Evolutionary conservation across 2,113 vertebrate species (phyloP), one percentile per base, ranked within the genome.

Genomic region (Xyliphius kryptos): DNA sequence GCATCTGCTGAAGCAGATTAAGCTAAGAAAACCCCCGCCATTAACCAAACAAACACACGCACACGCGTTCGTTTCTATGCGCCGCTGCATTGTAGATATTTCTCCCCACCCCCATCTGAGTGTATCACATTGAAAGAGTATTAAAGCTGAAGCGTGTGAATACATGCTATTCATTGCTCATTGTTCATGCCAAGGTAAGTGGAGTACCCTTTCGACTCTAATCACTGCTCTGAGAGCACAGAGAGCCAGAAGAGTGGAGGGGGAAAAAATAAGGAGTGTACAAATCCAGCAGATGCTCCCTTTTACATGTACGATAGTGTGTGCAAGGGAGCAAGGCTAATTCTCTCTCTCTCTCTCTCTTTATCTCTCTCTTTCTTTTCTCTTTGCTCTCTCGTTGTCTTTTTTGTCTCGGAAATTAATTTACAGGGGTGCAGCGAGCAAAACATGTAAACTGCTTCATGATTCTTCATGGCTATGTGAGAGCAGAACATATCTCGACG

Each of bases 131-230:
- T 72, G 77, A 75, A 80, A 85, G 78, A 79, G 82, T 80, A 85
- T 88, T 85, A 88, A 81, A 85, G 80, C 81, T 58, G 80, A 81
- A 82, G 74, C 82, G 81, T 78, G 79, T 83, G 86, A 85, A 76
- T 70, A 48, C 73, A 76, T 76, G 67, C 83, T 82, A 82, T 86
- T 87, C 84, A 52, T 51, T 48, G 55, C 53, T 80, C 79, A 86
- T 89, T 89, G 87, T 89, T 89, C 83, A 68, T 52, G 48, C 74
- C 73, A 83, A 87, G 83, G 87, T 89, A 87, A 85, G 84, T 80
- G 79, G 81, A 62, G 77, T 79, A 83, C 79, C 80, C 83, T 84
- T 82, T 80, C 82, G 78, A 83, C 81, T 85, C 78, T 82, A 86
- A 87, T 84, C 85, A n/a, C n/a, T n/a, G n/a, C n/a, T n/a, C n/a